Percentiles rank a stretch among this genome's conserved stretches.
Evolutionary conservation across 2,888 invertebrate genomes (phyloP).

Genomic region (Chorisops tibialis): DNA sequence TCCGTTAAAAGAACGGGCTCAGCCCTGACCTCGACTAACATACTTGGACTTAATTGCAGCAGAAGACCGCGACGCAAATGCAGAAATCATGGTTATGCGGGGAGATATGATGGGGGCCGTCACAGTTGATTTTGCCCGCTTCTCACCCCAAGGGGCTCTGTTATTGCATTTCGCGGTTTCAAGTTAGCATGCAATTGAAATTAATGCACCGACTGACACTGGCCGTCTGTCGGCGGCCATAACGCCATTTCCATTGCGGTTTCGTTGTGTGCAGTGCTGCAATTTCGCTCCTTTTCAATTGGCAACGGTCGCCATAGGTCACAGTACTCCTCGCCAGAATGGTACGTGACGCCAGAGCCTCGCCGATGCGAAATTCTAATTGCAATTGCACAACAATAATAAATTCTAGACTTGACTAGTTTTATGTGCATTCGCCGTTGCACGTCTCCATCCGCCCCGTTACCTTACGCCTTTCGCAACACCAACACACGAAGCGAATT

Average conservation of each 20-base stretch:
- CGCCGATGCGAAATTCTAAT: conserved; percentile 9
- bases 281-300: conserved; percentile 1
- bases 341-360: conserved; percentile 13
- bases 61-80: too few species aligned
- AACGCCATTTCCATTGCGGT: neutral
- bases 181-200: conserved; percentile 24
- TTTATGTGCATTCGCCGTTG: too few species aligned
- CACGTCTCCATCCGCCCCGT: too few species aligned
- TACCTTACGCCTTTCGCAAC: too few species aligned
- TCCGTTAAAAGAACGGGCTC: too few species aligned
- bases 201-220: conserved; percentile 22
- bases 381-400: conserved; percentile 20
- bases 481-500: too few species aligned
- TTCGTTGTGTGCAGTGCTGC: neutral
- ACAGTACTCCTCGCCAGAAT: conserved; percentile 7
- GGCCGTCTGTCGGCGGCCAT: conserved; percentile 7
- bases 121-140: too few species aligned
- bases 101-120: too few species aligned
- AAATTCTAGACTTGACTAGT: conserved; percentile 11
- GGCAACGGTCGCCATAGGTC: conserved; percentile 16
- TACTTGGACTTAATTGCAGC: too few species aligned
- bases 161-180: conserved; percentile 24
- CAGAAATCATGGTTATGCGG: too few species aligned
- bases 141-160: neutral
- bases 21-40: too few species aligned